phyloP scores from a whole-genome alignment of 1,140 invertebrate species.

The Theocolax elegans region DNA sequence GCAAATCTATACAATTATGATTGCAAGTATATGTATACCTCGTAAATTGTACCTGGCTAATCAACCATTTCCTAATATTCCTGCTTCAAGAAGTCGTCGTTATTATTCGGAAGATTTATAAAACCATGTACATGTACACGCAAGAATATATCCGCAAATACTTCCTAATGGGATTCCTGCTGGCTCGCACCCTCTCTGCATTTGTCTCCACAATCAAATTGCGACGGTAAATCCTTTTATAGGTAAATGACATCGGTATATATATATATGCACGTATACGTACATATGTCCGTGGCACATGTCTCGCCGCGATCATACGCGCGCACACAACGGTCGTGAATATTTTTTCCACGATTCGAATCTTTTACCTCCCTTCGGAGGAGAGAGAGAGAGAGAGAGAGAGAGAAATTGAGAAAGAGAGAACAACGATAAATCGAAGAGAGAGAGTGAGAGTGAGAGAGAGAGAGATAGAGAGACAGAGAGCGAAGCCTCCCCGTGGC shows the following conservation, averaged over 20 bases:
- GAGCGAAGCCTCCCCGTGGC: slow-evolving; percentile 21
- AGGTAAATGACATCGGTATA: slow-evolving; percentile 31
- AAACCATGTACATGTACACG: too few species aligned
- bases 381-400: background rate
- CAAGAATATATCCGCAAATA: background rate
- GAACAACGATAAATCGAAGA: too few species aligned
- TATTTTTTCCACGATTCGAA: slow-evolving; percentile 17
- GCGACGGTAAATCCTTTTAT: slow-evolving; percentile 29
- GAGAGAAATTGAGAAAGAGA: too few species aligned
- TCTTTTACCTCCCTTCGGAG: slow-evolving; percentile 17
- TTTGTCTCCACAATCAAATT: slow-evolving; percentile 27
- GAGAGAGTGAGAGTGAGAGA: too few species aligned
- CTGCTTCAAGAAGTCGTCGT: too few species aligned
- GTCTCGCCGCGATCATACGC: background rate
- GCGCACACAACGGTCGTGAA: background rate
- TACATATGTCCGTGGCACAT: background rate
- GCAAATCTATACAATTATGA: too few species aligned
- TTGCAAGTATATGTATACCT: too few species aligned
- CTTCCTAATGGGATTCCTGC: slow-evolving; percentile 5
- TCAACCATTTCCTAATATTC: too few species aligned
- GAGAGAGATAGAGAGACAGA: too few species aligned
- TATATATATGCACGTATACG: background rate
- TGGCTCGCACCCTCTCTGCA: background rate
- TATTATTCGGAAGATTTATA: too few species aligned
- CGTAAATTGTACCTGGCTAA: too few species aligned